Evolutionary conservation across 2,113 vertebrate species (phyloP).

Genomic region (Phaethon lepturus): DNA sequence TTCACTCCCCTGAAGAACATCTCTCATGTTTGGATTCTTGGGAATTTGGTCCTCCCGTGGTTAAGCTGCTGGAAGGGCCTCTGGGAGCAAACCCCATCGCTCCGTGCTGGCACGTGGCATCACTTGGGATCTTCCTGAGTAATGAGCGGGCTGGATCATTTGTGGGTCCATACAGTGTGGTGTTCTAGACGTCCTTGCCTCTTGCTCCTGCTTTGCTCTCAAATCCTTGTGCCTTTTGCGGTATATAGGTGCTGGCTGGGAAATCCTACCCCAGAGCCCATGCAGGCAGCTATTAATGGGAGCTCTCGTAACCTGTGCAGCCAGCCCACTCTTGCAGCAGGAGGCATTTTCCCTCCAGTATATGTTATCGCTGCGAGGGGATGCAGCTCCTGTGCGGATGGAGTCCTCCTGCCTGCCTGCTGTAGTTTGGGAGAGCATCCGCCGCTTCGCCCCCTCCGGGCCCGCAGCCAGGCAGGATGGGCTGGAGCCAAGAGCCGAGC

Average conservation of each 20-base stretch:
- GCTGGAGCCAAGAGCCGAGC: not conserved
- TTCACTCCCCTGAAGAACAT: not conserved
- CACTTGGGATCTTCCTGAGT: not conserved
- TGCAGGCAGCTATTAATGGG: not conserved
- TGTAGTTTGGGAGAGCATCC: not conserved
- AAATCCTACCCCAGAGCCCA: not conserved
- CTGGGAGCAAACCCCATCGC: not conserved
- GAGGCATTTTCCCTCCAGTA: not conserved
- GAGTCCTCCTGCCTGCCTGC: not conserved
- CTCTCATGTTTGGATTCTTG: rapidly evolving
- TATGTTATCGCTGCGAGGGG: not conserved
- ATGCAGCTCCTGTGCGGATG: not conserved
- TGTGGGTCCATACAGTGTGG: rapidly evolving
- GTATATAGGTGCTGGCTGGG: not conserved
- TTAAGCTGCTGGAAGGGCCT: not conserved
- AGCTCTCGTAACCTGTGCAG: not conserved
- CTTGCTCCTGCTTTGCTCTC: not conserved
- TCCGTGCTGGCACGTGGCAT: rapidly evolving
- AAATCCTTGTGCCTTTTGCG: not conserved
- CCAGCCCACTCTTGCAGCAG: not conserved
- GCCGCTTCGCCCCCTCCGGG: not conserved
- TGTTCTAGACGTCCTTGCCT: not conserved
- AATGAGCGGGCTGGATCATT: not conserved
- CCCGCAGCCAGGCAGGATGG: not conserved
- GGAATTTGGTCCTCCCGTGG: not conserved